phyloP scores from a whole-genome alignment of 2,888 invertebrate species.

The Drosophila yooni region DNA sequence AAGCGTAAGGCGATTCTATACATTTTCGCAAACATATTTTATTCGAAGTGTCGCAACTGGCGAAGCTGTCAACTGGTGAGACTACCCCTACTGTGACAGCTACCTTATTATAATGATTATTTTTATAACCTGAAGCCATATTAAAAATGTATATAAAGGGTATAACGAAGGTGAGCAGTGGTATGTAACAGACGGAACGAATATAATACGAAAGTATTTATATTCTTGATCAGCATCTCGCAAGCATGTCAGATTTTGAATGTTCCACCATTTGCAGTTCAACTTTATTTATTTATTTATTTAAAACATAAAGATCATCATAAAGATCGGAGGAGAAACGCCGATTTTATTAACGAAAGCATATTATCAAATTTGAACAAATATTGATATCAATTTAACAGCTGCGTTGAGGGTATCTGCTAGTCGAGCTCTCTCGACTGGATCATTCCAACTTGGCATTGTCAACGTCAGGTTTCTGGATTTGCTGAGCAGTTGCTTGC shows the following conservation, averaged over 20 bases:
- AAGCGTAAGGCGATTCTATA: background rate
- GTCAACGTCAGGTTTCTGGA: constrained; percentile 16
- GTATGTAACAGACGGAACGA: background rate
- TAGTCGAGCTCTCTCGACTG: background rate
- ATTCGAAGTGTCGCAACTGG: background rate
- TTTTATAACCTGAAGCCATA: background rate
- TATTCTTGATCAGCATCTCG: background rate
- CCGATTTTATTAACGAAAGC: background rate
- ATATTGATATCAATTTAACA: background rate
- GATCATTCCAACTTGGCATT: background rate
- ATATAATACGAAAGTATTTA: background rate
- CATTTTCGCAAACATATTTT: background rate
- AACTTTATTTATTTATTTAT: background rate
- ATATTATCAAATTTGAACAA: too few relatives aligned
- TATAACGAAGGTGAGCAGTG: background rate
- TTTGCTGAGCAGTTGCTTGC: constrained; percentile 24
- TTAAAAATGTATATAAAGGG: background rate
- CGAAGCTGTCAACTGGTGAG: background rate
- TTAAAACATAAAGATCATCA: background rate
- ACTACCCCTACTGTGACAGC: background rate
- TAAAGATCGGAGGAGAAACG: background rate
- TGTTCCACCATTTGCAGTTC: background rate
- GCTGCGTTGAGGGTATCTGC: background rate
- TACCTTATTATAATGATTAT: background rate
- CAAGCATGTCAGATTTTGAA: background rate